Percentiles rank a stretch among this genome's conserved stretches.
Evolutionary conservation across 2,797 vertebrate species (phyloP).

Genomic region (Typhlichthys subterraneus): DNA sequence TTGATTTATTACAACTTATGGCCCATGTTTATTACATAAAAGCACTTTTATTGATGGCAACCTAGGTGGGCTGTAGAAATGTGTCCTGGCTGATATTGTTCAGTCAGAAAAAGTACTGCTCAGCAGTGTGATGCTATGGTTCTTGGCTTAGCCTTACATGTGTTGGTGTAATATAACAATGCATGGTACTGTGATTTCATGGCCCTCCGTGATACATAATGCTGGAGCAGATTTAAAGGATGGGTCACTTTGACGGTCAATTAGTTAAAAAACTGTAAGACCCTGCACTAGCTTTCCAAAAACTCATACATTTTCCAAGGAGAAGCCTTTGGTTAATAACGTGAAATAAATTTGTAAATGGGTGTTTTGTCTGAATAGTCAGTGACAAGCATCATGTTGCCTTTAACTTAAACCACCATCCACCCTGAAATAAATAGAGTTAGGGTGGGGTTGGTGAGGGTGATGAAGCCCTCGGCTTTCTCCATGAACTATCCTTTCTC

Average conservation of each 20-base stretch:
- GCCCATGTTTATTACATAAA: constrained; percentile 33
- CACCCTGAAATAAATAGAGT: no score
- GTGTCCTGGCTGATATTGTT: constrained; percentile 23
- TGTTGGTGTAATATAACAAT: constrained; percentile 50
- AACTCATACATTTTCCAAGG: constrained; percentile 54
- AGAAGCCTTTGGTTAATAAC: constrained; percentile 39
- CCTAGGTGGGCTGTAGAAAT: constrained; percentile 33
- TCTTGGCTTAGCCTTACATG: constrained; percentile 29
- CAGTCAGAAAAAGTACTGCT: constrained; percentile 25
- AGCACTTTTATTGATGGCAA: constrained; percentile 28
- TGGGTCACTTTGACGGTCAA: constrained; percentile 59
- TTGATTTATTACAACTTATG: constrained; percentile 32
- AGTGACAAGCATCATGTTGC: constrained; percentile 33
- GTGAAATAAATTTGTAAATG: constrained; percentile 43
- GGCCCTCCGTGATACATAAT: constrained; percentile 49
- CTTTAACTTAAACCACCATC: background rate
- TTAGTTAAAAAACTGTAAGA: constrained; percentile 49
- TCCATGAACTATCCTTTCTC: constrained; percentile 9
- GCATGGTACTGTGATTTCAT: constrained; percentile 63
- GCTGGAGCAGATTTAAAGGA: constrained; percentile 65
- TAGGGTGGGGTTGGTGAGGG: background rate
- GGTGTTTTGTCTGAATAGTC: constrained; percentile 40
- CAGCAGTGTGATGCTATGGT: constrained; percentile 33
- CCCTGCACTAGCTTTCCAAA: constrained; percentile 53
- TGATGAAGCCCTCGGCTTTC: constrained; percentile 15